phyloP scores from a whole-genome alignment of 1,140 invertebrate species.

The Ips nitidus region DNA sequence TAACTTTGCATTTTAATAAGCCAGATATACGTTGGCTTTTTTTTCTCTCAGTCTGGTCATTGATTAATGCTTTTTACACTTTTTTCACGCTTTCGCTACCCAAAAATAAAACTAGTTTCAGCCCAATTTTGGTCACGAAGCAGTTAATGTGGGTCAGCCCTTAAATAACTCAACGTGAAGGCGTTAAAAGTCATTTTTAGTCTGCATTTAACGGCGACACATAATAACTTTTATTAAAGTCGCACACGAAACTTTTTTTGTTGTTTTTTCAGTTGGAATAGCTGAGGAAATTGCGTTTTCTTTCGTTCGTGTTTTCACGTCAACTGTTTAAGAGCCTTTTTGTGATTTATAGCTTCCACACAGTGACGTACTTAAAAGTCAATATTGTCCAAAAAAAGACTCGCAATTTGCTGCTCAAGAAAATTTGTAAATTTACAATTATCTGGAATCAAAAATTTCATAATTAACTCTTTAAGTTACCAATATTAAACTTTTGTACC shows the following conservation, averaged over 20 bases:
- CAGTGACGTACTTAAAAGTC: too few species aligned
- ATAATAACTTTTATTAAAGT: slow-evolving; percentile 14
- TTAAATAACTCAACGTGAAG: slow-evolving; percentile 18
- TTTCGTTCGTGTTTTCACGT: slow-evolving; percentile 30
- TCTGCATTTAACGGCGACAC: slow-evolving; percentile 14
- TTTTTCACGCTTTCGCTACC: too few species aligned
- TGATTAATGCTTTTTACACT: not conserved
- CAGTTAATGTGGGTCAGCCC: not conserved
- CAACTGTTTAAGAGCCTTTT: slow-evolving; percentile 11
- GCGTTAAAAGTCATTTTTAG: slow-evolving; percentile 20
- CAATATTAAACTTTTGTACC: too few species aligned
- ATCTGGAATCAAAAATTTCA: too few species aligned
- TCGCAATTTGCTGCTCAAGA: too few species aligned
- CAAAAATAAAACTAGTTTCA: too few species aligned
- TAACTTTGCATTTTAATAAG: slow-evolving; percentile 48
- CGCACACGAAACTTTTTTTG: slow-evolving; percentile 17
- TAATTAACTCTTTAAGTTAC: too few species aligned
- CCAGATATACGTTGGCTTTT: slow-evolving; percentile 1
- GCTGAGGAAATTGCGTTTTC: slow-evolving; percentile 19
- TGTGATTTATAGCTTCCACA: slow-evolving; percentile 14
- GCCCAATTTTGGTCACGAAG: not conserved
- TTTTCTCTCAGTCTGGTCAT: slow-evolving; percentile 40
- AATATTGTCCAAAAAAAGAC: too few species aligned
- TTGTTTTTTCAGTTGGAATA: slow-evolving; percentile 7
- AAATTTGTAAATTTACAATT: too few species aligned